Evolutionary conservation across 2,888 invertebrate genomes (phyloP).

Genomic region (Tachina grossa): DNA sequence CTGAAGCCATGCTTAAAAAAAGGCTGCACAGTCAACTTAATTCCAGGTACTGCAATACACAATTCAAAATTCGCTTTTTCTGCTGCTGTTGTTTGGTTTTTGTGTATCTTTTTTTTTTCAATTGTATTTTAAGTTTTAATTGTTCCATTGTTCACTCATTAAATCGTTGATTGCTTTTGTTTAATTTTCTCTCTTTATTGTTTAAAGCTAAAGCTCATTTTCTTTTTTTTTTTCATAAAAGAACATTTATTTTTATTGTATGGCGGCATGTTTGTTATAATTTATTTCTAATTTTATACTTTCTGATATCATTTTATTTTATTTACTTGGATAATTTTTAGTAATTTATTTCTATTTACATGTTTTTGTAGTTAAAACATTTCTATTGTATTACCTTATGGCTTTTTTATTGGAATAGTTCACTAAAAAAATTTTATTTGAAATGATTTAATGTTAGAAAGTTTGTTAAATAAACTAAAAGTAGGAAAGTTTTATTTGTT

Average conservation of each 20-base stretch:
- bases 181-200: slow-evolving; percentile 5
- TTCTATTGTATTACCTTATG: slow-evolving; percentile 1
- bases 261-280: slow-evolving; percentile 13
- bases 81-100: neutral
- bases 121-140: slow-evolving; percentile 35
- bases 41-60: slow-evolving; percentile 83
- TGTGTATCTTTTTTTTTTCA: slow-evolving; percentile 21
- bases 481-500: too few relatives aligned
- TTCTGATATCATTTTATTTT: slow-evolving; percentile 7
- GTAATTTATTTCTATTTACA: neutral
- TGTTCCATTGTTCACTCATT: slow-evolving; percentile 49
- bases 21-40: slow-evolving; percentile 83
- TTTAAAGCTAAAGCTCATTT: neutral
- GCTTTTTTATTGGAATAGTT: neutral
- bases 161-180: slow-evolving; percentile 54
- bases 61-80: slow-evolving; percentile 1
- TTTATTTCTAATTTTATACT: neutral
- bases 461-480: too few relatives aligned
- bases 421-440: neutral
- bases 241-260: slow-evolving; percentile 17
- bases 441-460: neutral
- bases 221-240: slow-evolving; percentile 21
- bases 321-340: slow-evolving; percentile 7
- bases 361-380: neutral
- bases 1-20: slow-evolving; percentile 78